Evolutionary conservation across 2,888 invertebrate genomes (phyloP).

Genomic region (Melanargia galathea): DNA sequence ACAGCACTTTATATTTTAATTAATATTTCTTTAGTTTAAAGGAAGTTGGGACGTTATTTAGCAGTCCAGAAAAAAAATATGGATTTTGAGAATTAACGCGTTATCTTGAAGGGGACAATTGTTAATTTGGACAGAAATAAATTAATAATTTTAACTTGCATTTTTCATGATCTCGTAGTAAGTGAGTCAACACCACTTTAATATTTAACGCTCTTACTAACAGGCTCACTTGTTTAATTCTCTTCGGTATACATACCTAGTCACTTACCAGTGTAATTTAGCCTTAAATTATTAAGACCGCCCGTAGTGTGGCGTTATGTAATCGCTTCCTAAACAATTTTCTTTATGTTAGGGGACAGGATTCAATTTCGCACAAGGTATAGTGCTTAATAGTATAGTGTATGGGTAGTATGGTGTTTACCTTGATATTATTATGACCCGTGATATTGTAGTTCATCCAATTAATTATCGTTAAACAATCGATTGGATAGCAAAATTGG

Average conservation of each 20-base stretch:
- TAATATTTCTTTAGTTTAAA: no score
- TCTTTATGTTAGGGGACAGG: slow-evolving; percentile 16
- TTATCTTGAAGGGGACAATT: no score
- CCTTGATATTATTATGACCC: neutral
- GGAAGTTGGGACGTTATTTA: no score
- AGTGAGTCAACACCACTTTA: slow-evolving; percentile 5
- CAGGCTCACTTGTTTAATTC: slow-evolving; percentile 18
- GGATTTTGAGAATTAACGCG: no score
- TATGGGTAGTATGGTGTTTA: neutral
- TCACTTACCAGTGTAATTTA: slow-evolving; percentile 21
- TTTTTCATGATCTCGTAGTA: neutral
- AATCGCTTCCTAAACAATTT: slow-evolving; percentile 13
- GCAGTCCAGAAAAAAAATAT: no score
- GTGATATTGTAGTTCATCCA: neutral
- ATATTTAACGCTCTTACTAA: slow-evolving; percentile 11
- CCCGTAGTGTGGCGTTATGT: slow-evolving; percentile 11
- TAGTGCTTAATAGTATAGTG: no score
- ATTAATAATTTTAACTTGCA: neutral
- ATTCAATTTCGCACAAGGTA: slow-evolving; percentile 1
- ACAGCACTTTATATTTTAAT: no score
- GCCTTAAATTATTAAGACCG: slow-evolving; percentile 18
- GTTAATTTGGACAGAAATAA: neutral
- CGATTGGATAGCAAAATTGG: no score
- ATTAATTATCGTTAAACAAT: neutral
- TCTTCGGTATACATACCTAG: neutral